Evolutionary conservation across 2,888 invertebrate genomes (phyloP).

Genomic region (Pheosia gnoma): DNA sequence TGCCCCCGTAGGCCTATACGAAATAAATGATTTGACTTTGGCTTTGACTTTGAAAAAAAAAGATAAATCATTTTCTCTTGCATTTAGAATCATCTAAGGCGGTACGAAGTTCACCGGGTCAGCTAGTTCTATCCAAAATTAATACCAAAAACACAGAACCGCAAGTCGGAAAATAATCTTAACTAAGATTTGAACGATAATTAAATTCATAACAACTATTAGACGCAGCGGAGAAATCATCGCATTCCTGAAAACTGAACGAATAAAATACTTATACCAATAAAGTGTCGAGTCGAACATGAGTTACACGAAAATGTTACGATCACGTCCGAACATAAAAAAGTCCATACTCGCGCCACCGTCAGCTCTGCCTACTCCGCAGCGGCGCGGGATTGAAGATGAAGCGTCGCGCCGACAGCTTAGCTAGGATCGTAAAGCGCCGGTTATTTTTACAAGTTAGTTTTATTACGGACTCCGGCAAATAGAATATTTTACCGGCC

Average conservation of each 20-base stretch:
- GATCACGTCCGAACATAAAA: slow-evolving; percentile 61
- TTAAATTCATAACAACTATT: neutral
- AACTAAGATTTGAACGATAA: slow-evolving; percentile 2
- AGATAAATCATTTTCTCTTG: no score
- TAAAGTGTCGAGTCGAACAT: slow-evolving; percentile 23
- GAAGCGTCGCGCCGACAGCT: slow-evolving; percentile 67
- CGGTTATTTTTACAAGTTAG: slow-evolving; percentile 61
- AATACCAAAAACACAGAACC: slow-evolving; percentile 8
- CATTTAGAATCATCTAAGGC: no score
- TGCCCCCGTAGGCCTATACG: no score
- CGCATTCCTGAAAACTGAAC: neutral
- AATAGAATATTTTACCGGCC: slow-evolving; percentile 49
- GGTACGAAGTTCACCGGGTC: no score
- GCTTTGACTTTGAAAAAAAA: no score
- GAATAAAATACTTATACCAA: slow-evolving; percentile 18
- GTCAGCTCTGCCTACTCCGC: slow-evolving; percentile 23
- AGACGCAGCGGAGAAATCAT: neutral
- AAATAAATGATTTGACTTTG: no score
- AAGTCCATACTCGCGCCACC: slow-evolving; percentile 9
- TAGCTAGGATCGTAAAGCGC: slow-evolving; percentile 58
- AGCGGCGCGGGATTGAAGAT: slow-evolving; percentile 53
- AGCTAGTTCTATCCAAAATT: no score
- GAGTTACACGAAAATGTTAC: slow-evolving; percentile 48
- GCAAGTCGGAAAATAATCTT: slow-evolving; percentile 26
- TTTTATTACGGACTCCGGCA: slow-evolving; percentile 46